Evolutionary conservation across 1,140 invertebrate genomes (phyloP).

Genomic region (Anastatus disparis): DNA sequence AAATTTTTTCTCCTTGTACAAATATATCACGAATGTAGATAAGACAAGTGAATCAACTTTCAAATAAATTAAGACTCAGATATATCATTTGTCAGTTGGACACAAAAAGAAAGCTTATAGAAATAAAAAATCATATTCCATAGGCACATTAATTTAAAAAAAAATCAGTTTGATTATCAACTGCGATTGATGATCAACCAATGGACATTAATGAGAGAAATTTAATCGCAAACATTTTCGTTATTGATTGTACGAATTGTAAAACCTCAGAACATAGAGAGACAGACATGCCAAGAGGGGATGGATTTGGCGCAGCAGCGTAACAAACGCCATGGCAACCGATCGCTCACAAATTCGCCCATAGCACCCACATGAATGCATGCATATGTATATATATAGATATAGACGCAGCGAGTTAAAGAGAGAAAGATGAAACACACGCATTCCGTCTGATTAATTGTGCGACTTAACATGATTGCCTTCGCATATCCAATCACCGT

Average conservation of each 20-base stretch:
- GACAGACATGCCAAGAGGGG: no score
- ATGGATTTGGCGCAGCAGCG: not conserved
- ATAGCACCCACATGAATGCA: no score
- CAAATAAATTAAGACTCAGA: slow-evolving; percentile 17
- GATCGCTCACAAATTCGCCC: slow-evolving; percentile 9
- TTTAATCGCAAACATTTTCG: not conserved
- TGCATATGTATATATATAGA: no score
- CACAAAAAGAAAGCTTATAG: no score
- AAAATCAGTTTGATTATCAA: no score
- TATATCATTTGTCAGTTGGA: no score
- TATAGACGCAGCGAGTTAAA: not conserved
- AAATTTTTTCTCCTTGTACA: no score
- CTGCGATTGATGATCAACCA: no score
- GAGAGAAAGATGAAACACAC: no score
- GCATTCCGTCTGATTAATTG: slow-evolving; percentile 35
- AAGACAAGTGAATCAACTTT: slow-evolving; percentile 14
- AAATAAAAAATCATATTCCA: not conserved
- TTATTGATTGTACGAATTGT: not conserved
- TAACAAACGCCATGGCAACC: slow-evolving; percentile 16
- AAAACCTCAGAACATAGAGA: not conserved
- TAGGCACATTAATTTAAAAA: no score
- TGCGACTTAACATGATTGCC: slow-evolving; percentile 26
- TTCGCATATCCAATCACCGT: slow-evolving; percentile 32
- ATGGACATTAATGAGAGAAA: no score
- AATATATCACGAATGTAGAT: no score